Percentiles rank a stretch among this genome's conserved stretches.
These are phyloP conservation scores for Bombus balteatus DNA, from an alignment of 1,140 invertebrate genomes.

Conservation along the genomic window DNA sequence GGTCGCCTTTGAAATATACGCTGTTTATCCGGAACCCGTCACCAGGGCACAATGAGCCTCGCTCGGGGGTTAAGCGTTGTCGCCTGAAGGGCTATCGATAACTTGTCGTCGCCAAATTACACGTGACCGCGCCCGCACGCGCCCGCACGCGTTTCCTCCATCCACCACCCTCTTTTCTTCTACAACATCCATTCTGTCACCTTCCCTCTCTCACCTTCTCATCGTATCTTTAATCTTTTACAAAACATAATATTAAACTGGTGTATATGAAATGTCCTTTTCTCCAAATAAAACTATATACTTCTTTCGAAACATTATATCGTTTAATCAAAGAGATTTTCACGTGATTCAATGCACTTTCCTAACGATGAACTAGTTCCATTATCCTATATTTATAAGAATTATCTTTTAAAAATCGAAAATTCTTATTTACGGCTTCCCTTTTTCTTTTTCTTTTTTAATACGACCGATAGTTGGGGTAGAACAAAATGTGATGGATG, in stretches of 20 bases:
- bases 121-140: constrained; percentile 60
- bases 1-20: constrained; percentile 80
- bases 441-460: too few species aligned
- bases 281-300: too few species aligned
- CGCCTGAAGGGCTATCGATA: constrained; percentile 79
- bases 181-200: too few species aligned
- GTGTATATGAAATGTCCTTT: background rate
- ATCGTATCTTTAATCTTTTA: background rate
- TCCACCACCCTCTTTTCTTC: constrained; percentile 5
- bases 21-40: constrained; percentile 79
- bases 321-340: too few species aligned
- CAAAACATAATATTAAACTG: background rate
- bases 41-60: constrained; percentile 78
- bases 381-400: too few species aligned
- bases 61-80: constrained; percentile 75
- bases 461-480: background rate
- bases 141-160: constrained; percentile 24
- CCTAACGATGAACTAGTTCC: too few species aligned
- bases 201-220: background rate
- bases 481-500: too few species aligned
- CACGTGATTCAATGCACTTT: too few species aligned
- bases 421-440: too few species aligned
- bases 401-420: too few species aligned
- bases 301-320: too few species aligned
- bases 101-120: constrained; percentile 80